Base-by-base conservation (phyloP, 2,888 invertebrate genomes). In the Ceratothoa steindachneri region DNA sequence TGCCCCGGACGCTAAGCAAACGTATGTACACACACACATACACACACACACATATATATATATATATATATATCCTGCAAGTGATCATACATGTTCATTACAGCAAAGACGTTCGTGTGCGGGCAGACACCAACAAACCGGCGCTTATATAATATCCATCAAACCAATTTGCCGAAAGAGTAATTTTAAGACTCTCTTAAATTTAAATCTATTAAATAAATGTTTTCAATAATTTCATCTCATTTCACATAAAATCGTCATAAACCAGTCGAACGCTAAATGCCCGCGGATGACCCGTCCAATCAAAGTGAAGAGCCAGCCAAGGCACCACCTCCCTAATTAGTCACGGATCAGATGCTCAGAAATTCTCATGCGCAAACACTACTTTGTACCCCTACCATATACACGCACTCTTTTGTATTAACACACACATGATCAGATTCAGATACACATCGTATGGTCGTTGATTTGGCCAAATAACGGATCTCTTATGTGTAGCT, bases 21-120 rank as follows among this genome's bases (percentile, higher is more conserved):
- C 15, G 19, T 55, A 19, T 7, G 19, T 22, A 55, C 24, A 55
- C 52, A 68, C 27, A 68, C 52, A 68, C 52, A 68, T 28, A 68
- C 51, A 68, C 51, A 68, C 51, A 68, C 51, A 68, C 51, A 68
- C 51, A 41, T 51, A 41, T 52, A 52, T 52, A 68, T 55, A 55
- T 55, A 55, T 55, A 55, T 55, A 55, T 55, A 55, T 55, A 55
- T 55, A 55, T 41, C 15, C 7, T 41, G 7, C n/a, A n/a, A n/a
- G n/a, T n/a, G n/a, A n/a, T n/a, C n/a, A n/a, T n/a, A n/a, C n/a
- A n/a, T n/a, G n/a, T n/a, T n/a, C n/a, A n/a, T n/a, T n/a, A n/a
- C n/a, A n/a, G n/a, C n/a, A n/a, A n/a, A n/a, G n/a, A n/a, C n/a
- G n/a, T n/a, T n/a, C n/a, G n/a, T n/a, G n/a, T n/a, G n/a, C n/a